A percentile compares a stretch with the other conserved stretches of the same genome.
Evolutionary conservation across 2,113 vertebrate species (phyloP).

Genomic region (Xiphophorus hellerii): DNA sequence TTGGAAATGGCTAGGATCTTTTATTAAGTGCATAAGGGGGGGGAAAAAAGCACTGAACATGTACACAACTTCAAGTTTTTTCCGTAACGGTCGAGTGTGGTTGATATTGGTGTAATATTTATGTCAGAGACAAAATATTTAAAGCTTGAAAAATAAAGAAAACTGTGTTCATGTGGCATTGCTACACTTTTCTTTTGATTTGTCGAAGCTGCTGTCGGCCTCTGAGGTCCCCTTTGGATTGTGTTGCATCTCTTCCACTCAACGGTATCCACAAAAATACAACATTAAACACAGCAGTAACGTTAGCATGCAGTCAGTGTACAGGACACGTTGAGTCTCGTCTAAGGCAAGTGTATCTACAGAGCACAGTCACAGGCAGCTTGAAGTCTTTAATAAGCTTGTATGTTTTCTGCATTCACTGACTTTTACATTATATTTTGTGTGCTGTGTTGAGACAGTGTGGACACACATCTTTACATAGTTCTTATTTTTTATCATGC

Average conservation of each 20-base stretch:
- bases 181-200: constrained; percentile 65
- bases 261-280: constrained; percentile 49
- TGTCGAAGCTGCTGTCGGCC: constrained; percentile 72
- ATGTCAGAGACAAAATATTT: constrained; percentile 52
- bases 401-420: constrained; percentile 27
- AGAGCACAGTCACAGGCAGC: constrained; percentile 49
- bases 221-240: constrained; percentile 65
- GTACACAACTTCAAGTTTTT: constrained; percentile 41
- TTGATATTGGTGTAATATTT: constrained; percentile 51
- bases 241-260: constrained; percentile 45
- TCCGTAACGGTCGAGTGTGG: constrained; percentile 44
- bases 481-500: constrained; percentile 70
- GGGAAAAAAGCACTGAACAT: background rate
- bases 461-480: constrained; percentile 41
- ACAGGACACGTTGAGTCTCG: constrained; percentile 64
- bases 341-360: constrained; percentile 75
- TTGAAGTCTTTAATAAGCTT: constrained; percentile 47
- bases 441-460: background rate
- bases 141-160: constrained; percentile 66
- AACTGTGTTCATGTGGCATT: constrained; percentile 23
- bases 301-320: constrained; percentile 64
- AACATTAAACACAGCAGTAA: constrained; percentile 47
- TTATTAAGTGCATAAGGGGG: background rate
- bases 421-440: background rate
- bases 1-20: constrained; percentile 22